Conservation (phyloP, 2,797 vertebrate species). For the Squalus acanthias region DNA sequence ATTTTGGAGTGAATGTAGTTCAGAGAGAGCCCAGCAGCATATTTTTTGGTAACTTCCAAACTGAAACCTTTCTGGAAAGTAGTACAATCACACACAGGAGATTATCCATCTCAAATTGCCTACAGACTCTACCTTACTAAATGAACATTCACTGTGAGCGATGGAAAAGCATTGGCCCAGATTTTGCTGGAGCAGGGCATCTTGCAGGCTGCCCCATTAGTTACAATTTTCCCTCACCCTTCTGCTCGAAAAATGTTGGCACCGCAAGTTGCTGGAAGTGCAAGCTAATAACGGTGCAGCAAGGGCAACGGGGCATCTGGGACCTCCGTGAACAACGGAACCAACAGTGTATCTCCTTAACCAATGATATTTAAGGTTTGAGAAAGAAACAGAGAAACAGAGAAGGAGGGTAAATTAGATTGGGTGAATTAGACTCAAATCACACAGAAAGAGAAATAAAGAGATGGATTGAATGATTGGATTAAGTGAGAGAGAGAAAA, state of each 20-base stretch:
- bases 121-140: neutral
- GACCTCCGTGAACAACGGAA: neutral
- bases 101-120: conserved; percentile 1
- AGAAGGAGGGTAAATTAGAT: neutral
- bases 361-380: neutral
- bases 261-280: neutral
- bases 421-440: neutral
- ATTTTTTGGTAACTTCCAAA: neutral
- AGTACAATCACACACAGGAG: conserved; percentile 1
- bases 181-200: neutral
- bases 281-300: neutral
- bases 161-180: neutral
- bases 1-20: neutral
- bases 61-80: neutral
- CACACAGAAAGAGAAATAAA: neutral
- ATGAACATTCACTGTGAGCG: neutral
- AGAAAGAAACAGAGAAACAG: neutral
- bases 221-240: neutral
- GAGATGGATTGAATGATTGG: neutral
- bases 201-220: neutral
- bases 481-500: neutral
- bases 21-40: neutral
- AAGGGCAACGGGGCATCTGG: neutral
- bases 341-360: neutral
- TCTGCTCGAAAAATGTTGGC: neutral